Percentiles rank a stretch among this genome's conserved stretches.
Conservation (phyloP, 1,140 invertebrate species). For the Ceratina calcarata region DNA sequence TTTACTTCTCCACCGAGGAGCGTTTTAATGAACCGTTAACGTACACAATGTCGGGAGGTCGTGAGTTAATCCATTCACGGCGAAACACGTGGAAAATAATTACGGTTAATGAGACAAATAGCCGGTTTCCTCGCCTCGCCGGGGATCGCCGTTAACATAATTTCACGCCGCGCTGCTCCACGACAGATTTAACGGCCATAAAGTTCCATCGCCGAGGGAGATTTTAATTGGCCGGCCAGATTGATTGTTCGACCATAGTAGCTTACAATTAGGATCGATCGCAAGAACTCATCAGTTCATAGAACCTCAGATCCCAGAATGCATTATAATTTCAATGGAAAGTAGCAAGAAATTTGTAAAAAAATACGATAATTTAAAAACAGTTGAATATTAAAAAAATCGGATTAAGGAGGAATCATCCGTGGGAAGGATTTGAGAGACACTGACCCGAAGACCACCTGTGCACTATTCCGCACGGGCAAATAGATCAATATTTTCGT, state of each 20-base stretch:
- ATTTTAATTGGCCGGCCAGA: constrained; percentile 6
- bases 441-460: too few species aligned
- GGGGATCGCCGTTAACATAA: constrained; percentile 6
- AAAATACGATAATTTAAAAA: too few species aligned
- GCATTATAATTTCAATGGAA: too few species aligned
- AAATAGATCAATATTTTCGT: constrained; percentile 38
- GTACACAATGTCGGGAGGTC: constrained; percentile 2
- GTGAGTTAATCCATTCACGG: constrained; percentile 2
- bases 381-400: too few species aligned
- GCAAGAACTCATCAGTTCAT: too few species aligned
- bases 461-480: neutral
- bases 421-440: too few species aligned
- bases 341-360: too few species aligned
- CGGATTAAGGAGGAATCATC: too few species aligned
- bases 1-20: neutral
- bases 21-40: constrained; percentile 17
- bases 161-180: neutral
- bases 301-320: too few species aligned
- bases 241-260: neutral
- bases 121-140: constrained; percentile 11
- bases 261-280: neutral
- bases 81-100: constrained; percentile 46
- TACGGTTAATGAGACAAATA: constrained; percentile 50
- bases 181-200: constrained; percentile 21
- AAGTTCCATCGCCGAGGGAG: neutral